Percentiles rank a stretch among this genome's conserved stretches.
These are phyloP conservation scores for Homarus gammarus DNA, from an alignment of 2,888 invertebrate species.

Conservation along the genomic window DNA sequence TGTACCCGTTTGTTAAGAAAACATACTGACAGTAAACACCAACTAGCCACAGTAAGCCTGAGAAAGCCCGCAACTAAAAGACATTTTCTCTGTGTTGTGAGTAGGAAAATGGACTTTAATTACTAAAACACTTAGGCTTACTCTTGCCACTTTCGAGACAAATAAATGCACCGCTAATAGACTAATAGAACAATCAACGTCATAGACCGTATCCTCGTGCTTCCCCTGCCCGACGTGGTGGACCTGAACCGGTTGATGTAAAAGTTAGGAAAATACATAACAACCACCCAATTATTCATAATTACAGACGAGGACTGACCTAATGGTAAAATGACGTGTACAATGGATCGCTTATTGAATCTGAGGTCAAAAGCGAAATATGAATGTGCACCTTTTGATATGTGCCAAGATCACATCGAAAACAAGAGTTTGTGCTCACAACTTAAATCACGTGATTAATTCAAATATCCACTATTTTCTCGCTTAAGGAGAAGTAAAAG, in stretches of 20 bases:
- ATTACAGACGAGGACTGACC: slow-evolving; percentile 70
- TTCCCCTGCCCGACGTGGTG: slow-evolving; percentile 36
- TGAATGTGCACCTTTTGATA: slow-evolving; percentile 73
- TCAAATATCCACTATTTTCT: slow-evolving; percentile 61
- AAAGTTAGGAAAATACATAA: slow-evolving; percentile 71
- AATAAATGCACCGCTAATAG: slow-evolving; percentile 59
- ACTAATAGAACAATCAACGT: slow-evolving; percentile 57
- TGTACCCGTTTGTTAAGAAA: slow-evolving; percentile 64
- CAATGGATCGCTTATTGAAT: slow-evolving; percentile 71
- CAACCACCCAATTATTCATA: slow-evolving; percentile 69
- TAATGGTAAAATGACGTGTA: slow-evolving; percentile 73
- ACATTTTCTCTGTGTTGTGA: slow-evolving; percentile 22
- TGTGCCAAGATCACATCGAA: slow-evolving; percentile 74
- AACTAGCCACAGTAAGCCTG: slow-evolving; percentile 14
- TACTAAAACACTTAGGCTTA: not conserved
- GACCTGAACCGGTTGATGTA: slow-evolving; percentile 58
- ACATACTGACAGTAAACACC: slow-evolving; percentile 58
- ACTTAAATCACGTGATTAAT: slow-evolving; percentile 68
- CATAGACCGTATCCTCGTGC: slow-evolving; percentile 32
- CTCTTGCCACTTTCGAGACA: slow-evolving; percentile 37
- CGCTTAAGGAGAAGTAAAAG: slow-evolving; percentile 65
- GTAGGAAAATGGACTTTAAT: not conserved
- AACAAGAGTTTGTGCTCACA: slow-evolving; percentile 72
- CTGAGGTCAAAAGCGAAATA: slow-evolving; percentile 68
- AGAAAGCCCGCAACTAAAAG: slow-evolving; percentile 5